Evolutionary conservation across 1,140 invertebrate genomes (phyloP).

Genomic region (Scaptomyza graminum): DNA sequence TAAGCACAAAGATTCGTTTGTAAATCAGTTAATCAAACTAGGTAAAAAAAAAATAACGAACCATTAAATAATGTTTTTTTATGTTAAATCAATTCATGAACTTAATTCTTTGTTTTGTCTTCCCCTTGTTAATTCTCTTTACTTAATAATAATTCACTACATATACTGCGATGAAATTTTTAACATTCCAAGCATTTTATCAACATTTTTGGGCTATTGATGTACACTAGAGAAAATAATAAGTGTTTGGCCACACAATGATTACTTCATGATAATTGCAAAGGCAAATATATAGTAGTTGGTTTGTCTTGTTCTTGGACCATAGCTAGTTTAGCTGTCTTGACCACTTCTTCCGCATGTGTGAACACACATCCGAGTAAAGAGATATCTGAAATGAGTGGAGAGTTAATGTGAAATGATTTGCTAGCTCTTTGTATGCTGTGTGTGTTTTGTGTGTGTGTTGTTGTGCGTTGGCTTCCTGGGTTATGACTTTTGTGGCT

Average conservation of each 20-base stretch:
- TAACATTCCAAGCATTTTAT: background rate
- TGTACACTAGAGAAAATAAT: background rate
- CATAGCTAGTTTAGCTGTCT: slow-evolving; percentile 1
- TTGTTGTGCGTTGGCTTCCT: slow-evolving; percentile 54
- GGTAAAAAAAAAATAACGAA: too few species aligned
- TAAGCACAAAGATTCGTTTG: background rate
- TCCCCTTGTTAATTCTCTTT: too few species aligned
- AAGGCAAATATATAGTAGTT: slow-evolving; percentile 20
- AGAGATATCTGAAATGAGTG: slow-evolving; percentile 45
- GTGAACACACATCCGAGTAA: slow-evolving; percentile 36
- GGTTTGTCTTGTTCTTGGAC: slow-evolving; percentile 33
- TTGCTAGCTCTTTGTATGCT: slow-evolving; percentile 10
- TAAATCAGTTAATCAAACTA: too few species aligned
- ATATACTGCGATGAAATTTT: background rate
- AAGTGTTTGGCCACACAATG: slow-evolving; percentile 4
- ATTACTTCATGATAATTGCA: slow-evolving; percentile 20
- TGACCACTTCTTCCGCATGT: slow-evolving; percentile 52
- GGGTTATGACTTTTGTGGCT: slow-evolving; percentile 77
- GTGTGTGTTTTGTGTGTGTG: slow-evolving; percentile 15
- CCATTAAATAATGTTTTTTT: too few species aligned
- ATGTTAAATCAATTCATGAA: too few species aligned
- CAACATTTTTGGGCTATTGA: background rate
- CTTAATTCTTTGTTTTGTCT: too few species aligned
- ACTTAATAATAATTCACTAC: too few species aligned
- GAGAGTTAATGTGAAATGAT: slow-evolving; percentile 39